phyloP scores from a whole-genome alignment of 2,888 invertebrate species.

The Ochlodes sylvanus region DNA sequence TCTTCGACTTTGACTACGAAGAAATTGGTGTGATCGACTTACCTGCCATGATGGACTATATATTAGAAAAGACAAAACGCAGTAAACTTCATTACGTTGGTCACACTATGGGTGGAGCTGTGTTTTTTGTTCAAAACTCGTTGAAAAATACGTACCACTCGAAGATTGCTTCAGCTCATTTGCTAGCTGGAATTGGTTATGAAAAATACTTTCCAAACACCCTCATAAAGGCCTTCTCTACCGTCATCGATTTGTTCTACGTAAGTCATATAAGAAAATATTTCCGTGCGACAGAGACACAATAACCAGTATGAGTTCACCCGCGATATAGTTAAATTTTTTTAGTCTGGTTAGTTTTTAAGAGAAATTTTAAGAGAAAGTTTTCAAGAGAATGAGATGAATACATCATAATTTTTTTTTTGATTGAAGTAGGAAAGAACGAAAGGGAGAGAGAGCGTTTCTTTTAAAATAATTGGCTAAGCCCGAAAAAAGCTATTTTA shows the following conservation, averaged over 20 bases:
- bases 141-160: not conserved
- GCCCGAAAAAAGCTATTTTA: no score
- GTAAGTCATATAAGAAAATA: not conserved
- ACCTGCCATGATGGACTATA: slow-evolving; percentile 69
- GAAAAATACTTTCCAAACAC: not conserved
- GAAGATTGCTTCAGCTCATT: not conserved
- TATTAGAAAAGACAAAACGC: slow-evolving; percentile 55
- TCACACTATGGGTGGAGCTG: not conserved
- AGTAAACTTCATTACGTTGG: slow-evolving; percentile 63
- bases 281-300: no score
- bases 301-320: no score
- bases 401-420: no score
- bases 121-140: not conserved
- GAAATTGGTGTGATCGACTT: slow-evolving; percentile 68
- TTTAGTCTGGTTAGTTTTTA: no score
- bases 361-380: no score
- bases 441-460: no score
- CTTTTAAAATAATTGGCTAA: no score
- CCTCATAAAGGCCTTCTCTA: not conserved
- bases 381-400: no score
- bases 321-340: no score
- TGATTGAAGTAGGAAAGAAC: no score
- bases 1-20: slow-evolving; percentile 72
- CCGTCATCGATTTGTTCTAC: not conserved
- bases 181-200: not conserved